phyloP scores from a whole-genome alignment of 2,797 vertebrate species.

The Parauchenoglanis ngamensis region DNA sequence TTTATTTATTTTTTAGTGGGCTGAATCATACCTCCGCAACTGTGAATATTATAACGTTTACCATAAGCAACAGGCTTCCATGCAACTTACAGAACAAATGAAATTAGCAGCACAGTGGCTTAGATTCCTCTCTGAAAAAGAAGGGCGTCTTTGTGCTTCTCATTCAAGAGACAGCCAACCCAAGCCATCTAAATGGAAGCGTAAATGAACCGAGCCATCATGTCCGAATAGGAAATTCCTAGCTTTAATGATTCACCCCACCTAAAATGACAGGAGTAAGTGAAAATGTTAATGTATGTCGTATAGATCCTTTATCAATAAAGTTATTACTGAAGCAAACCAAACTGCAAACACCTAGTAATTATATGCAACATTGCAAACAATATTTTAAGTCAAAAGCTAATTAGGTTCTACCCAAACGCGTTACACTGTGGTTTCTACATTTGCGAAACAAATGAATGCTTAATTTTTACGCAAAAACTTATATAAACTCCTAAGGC shows the following conservation, averaged over 20 bases:
- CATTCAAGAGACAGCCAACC: neutral
- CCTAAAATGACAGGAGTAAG: neutral
- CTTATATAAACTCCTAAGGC: neutral
- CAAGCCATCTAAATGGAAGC: neutral
- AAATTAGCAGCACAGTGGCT: neutral
- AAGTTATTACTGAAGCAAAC: neutral
- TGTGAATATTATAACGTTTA: neutral
- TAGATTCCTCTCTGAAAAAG: neutral
- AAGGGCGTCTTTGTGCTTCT: neutral
- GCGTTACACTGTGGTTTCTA: neutral
- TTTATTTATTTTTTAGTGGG: neutral
- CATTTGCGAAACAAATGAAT: neutral
- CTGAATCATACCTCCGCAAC: neutral
- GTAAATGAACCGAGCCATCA: neutral
- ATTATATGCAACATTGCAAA: neutral
- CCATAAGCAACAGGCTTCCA: neutral
- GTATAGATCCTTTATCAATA: neutral
- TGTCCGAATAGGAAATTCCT: neutral
- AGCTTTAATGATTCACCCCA: neutral
- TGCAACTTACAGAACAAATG: neutral
- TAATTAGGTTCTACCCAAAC: no score
- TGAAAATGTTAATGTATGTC: neutral
- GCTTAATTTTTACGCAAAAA: no score
- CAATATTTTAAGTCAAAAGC: neutral
- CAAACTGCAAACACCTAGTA: neutral